Evolutionary conservation across 1,140 invertebrate genomes (phyloP).

Genomic region (Parasteatoda tepidariorum): DNA sequence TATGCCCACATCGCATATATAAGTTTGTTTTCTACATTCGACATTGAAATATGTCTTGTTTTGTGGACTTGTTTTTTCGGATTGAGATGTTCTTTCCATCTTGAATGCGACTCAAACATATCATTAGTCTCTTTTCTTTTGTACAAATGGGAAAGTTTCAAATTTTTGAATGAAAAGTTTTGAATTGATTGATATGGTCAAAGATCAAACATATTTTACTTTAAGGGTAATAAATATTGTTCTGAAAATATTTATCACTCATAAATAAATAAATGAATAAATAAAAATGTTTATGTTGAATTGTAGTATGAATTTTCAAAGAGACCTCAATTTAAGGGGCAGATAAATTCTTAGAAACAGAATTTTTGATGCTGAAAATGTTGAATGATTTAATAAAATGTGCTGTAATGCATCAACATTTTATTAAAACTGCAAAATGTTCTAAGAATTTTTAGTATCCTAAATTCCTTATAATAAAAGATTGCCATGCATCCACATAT

Average conservation of each 20-base stretch:
- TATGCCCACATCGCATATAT: slow-evolving; percentile 17
- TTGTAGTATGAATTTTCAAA: not conserved
- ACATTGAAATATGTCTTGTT: slow-evolving; percentile 47
- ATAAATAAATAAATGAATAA: not conserved
- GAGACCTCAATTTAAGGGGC: too few species aligned
- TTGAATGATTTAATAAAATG: too few species aligned
- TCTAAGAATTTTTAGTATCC: too few species aligned
- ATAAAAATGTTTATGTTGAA: not conserved
- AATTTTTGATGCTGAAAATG: too few species aligned
- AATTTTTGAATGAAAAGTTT: not conserved
- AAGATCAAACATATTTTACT: not conserved
- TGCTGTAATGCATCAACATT: too few species aligned
- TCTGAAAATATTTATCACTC: not conserved
- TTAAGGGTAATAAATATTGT: too few species aligned
- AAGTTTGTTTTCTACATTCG: slow-evolving; percentile 37
- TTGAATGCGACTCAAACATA: not conserved
- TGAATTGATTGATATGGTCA: not conserved
- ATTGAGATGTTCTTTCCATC: slow-evolving; percentile 7
- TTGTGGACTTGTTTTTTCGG: slow-evolving; percentile 15
- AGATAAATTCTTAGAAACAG: too few species aligned
- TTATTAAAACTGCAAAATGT: too few species aligned
- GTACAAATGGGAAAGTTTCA: not conserved
- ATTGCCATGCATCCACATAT: too few species aligned
- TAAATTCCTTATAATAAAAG: too few species aligned
- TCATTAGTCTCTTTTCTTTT: not conserved